Percentiles rank a stretch among this genome's conserved stretches.
These are phyloP conservation scores for Trinorchestia longiramus DNA, from an alignment of 1,140 invertebrate species.

Conservation along the genomic window DNA sequence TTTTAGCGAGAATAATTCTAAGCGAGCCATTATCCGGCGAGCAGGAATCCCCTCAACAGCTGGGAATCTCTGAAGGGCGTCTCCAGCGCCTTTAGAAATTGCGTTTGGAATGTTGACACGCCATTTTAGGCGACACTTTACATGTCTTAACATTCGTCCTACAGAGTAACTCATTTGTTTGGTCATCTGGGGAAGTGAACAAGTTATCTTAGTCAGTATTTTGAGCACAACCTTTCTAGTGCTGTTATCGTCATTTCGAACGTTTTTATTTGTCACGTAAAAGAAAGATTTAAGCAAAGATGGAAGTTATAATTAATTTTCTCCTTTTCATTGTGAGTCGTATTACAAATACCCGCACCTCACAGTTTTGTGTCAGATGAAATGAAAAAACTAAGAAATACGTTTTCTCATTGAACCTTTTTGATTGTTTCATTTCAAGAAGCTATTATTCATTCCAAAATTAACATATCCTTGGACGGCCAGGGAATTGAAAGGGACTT, in stretches of 20 bases:
- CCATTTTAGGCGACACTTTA: not conserved
- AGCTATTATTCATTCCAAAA: too few relatives aligned
- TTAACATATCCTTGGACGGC: too few relatives aligned
- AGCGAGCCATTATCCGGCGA: constrained; percentile 41
- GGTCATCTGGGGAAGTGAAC: not conserved
- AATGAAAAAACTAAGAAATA: too few relatives aligned
- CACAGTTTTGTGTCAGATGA: not conserved
- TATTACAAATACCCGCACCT: not conserved
- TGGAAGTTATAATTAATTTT: not conserved
- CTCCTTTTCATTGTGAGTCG: not conserved
- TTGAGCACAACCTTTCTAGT: not conserved
- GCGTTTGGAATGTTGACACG: constrained; percentile 4
- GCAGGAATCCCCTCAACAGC: constrained; percentile 25
- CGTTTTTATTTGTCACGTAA: not conserved
- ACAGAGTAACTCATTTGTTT: not conserved
- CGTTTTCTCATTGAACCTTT: too few relatives aligned
- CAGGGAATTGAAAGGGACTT: too few relatives aligned
- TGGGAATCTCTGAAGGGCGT: constrained; percentile 25
- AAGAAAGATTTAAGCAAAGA: not conserved
- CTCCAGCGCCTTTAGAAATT: not conserved
- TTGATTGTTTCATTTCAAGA: too few relatives aligned
- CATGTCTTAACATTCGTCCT: not conserved
- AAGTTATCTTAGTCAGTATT: not conserved
- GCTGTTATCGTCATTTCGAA: not conserved
- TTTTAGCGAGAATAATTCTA: constrained; percentile 20